Base-by-base conservation (phyloP, 2,113 vertebrate genomes). In the Buteo buteo region DNA sequence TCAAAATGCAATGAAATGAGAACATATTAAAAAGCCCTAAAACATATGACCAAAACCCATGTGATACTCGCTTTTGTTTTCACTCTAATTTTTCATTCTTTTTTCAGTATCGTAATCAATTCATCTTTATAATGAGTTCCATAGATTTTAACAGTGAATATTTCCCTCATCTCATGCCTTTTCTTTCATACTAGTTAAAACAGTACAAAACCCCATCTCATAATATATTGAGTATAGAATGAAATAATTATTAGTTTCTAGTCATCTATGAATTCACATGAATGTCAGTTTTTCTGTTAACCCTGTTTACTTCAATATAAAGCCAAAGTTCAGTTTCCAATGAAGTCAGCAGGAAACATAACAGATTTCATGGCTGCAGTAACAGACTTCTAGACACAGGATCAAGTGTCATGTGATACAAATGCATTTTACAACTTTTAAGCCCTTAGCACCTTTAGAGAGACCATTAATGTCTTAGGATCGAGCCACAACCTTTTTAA, bases 121-220 rank as follows among this genome's bases (percentile, higher is more conserved):
- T 94, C 38, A 50, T 86, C 70, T 92, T 90, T 86, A 67, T 92
- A 96, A 97, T 86, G 82, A 94, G 79, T 45, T 93, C 88, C 67
- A 2, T 14, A n/a, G 76, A 86, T 77, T 94, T 96, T 90, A 88
- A 38, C 22, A 71, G 58, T 28, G 59, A 83, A 21, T 92, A 45
- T 83, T 89, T 93, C 65, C 67, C 24, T 78, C 49, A 65, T 62
- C 45, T 87, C 54, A 18, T 67, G 18, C 22, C 9, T 73, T 67
- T 93, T 81, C 26, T 83, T 78, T 59, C 50, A 64, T 58, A 47
- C 34, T 58, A 34, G 32, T 67, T 88, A 64, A 90, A 94, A 42
- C 5, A 70, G 45, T 88, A 82, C 29, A 78, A 86, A 80, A 70
- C 17, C n/a, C 21, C 24, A 71, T 62, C 77, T 94, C 64, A 73